phyloP scores from a whole-genome alignment of 2,113 vertebrate genomes.

The Burhinus bistriatus region DNA sequence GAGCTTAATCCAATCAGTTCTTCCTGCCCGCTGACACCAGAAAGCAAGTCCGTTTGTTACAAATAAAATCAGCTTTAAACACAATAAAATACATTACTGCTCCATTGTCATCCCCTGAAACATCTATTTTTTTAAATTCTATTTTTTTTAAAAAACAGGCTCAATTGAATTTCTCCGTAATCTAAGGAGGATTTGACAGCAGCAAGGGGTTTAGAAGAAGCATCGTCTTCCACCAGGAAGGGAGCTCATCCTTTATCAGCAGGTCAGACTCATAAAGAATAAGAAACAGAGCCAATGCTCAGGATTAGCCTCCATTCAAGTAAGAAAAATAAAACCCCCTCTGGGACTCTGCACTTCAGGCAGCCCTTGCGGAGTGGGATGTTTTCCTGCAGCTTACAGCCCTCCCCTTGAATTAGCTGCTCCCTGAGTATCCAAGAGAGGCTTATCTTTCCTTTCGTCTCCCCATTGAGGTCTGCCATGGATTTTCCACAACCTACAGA shows the following conservation, averaged over 20 bases:
- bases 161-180: not conserved
- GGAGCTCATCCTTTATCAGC: not conserved
- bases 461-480: not conserved
- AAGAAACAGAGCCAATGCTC: not conserved
- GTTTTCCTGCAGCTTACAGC: not conserved
- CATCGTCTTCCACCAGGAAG: not conserved
- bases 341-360: not conserved
- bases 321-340: not conserved
- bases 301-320: not conserved
- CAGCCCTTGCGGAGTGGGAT: not conserved
- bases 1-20: not conserved
- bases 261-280: not conserved
- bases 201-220: not conserved
- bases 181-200: not conserved
- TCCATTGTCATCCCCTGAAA: not conserved
- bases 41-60: not conserved
- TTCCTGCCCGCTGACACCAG: not conserved
- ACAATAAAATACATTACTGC: not conserved
- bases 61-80: constrained; percentile 1
- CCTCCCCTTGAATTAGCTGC: not conserved
- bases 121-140: not conserved
- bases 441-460: not conserved
- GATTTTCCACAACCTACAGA: not conserved
- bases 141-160: not conserved
- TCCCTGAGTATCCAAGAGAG: not conserved